Evolutionary conservation across 2,797 vertebrate genomes (phyloP).

Genomic region (Champsocephalus gunnari): DNA sequence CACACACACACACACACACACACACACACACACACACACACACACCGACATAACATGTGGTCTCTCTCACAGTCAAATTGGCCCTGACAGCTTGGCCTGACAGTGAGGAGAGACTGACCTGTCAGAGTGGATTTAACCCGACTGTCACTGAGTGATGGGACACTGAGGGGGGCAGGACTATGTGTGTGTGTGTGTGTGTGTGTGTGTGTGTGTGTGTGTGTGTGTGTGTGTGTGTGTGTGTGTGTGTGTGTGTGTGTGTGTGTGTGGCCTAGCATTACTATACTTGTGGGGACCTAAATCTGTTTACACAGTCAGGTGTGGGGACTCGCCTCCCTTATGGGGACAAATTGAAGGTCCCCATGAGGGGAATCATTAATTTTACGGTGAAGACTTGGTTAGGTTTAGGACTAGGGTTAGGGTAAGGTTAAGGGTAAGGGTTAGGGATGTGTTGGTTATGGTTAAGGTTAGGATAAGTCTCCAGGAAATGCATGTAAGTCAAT

Average conservation of each 20-base stretch:
- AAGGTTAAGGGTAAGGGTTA: too few relatives aligned
- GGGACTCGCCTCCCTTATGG: too few relatives aligned
- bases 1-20: too few relatives aligned
- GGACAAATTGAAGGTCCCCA: too few relatives aligned
- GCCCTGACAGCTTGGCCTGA: slow-evolving; percentile 63
- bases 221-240: neutral
- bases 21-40: slow-evolving; percentile 5
- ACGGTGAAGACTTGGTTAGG: too few relatives aligned
- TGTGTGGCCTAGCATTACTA: neutral
- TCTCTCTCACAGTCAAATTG: slow-evolving; percentile 47
- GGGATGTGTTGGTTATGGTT: too few relatives aligned
- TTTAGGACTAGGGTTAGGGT: too few relatives aligned
- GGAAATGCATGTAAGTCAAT: too few relatives aligned
- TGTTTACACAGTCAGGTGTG: too few relatives aligned
- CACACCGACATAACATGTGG: slow-evolving; percentile 45
- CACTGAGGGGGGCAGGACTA: neutral
- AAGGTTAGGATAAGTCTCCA: too few relatives aligned
- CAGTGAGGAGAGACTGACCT: slow-evolving; percentile 64
- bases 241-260: neutral
- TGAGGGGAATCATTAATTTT: too few relatives aligned
- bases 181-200: neutral
- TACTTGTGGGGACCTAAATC: too few relatives aligned
- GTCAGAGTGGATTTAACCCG: slow-evolving; percentile 67
- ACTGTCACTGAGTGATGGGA: slow-evolving; percentile 35
- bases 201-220: neutral